These are phyloP conservation scores for Macrophya annulata DNA, from an alignment of 2,888 invertebrate genomes.

Conservation along the genomic window DNA sequence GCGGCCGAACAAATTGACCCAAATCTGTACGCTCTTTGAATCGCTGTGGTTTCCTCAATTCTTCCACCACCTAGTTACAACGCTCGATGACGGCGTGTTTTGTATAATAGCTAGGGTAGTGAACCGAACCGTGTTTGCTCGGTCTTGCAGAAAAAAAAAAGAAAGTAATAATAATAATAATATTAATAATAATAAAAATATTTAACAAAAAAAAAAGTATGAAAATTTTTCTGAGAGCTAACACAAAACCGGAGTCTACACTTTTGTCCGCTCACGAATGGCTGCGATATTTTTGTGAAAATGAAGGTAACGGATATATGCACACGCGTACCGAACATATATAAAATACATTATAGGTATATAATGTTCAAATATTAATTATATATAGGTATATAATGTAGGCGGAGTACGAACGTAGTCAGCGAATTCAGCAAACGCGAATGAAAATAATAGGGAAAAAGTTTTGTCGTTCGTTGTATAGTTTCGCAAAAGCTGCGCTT, in stretches of 20 bases:
- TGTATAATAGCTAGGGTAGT: slow-evolving; percentile 14
- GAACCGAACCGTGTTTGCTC: slow-evolving; percentile 21
- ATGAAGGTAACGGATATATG: slow-evolving; percentile 5
- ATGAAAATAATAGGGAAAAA: slow-evolving; percentile 41
- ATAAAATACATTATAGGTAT: neutral
- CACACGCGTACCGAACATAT: neutral
- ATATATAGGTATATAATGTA: neutral
- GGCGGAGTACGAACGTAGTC: neutral
- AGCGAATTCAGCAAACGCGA: slow-evolving; percentile 21
- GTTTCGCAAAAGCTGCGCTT: slow-evolving; percentile 38
- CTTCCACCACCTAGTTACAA: slow-evolving; percentile 47
- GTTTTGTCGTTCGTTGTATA: slow-evolving; percentile 7
- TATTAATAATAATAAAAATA: no score
- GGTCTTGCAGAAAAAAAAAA: neutral
- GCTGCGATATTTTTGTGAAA: neutral
- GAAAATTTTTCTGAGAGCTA: slow-evolving; percentile 16
- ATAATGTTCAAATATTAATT: slow-evolving; percentile 7
- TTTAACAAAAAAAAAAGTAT: no score
- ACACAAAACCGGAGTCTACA: neutral
- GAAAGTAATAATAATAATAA: no score
- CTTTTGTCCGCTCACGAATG: neutral
- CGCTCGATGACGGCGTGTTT: slow-evolving; percentile 47
- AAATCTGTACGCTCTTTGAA: slow-evolving; percentile 47
- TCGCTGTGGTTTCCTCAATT: slow-evolving; percentile 47
- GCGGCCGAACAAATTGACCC: slow-evolving; percentile 53